Percentiles rank a stretch among this genome's conserved stretches.
phyloP scores from a whole-genome alignment of 2,113 vertebrate genomes.

The Caloenas nicobarica region DNA sequence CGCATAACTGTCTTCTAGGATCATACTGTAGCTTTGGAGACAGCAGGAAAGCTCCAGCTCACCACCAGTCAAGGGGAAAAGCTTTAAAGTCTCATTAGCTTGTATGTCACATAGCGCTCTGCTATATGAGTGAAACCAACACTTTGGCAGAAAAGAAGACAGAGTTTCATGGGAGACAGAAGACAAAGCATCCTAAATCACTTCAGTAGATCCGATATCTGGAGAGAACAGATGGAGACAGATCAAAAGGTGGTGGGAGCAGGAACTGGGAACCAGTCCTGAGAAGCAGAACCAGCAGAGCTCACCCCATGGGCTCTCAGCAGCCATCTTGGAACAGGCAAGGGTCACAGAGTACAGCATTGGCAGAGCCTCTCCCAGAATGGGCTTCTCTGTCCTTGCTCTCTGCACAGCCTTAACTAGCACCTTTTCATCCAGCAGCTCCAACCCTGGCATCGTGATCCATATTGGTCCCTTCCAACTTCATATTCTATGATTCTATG shows the following conservation, averaged over 20 bases:
- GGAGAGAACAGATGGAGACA: background rate
- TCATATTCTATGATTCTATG: background rate
- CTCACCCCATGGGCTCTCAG: background rate
- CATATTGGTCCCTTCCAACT: background rate
- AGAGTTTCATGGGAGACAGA: background rate
- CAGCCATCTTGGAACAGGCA: background rate
- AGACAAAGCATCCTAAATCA: background rate
- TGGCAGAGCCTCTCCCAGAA: background rate
- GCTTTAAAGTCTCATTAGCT: background rate
- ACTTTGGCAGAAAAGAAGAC: background rate
- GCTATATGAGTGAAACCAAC: background rate
- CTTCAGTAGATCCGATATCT: background rate
- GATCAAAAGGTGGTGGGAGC: background rate
- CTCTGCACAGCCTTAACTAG: background rate
- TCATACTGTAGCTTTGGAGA: background rate
- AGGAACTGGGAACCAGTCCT: background rate
- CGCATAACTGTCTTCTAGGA: background rate
- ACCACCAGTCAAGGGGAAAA: background rate
- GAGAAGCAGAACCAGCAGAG: background rate
- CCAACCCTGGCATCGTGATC: background rate
- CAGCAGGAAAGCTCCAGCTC: background rate
- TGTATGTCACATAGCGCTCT: fast-evolving
- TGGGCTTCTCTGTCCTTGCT: background rate
- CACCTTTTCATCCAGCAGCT: background rate
- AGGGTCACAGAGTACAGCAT: background rate